phyloP scores from a whole-genome alignment of 2,113 vertebrate genomes.

The Gallinago undulata region DNA sequence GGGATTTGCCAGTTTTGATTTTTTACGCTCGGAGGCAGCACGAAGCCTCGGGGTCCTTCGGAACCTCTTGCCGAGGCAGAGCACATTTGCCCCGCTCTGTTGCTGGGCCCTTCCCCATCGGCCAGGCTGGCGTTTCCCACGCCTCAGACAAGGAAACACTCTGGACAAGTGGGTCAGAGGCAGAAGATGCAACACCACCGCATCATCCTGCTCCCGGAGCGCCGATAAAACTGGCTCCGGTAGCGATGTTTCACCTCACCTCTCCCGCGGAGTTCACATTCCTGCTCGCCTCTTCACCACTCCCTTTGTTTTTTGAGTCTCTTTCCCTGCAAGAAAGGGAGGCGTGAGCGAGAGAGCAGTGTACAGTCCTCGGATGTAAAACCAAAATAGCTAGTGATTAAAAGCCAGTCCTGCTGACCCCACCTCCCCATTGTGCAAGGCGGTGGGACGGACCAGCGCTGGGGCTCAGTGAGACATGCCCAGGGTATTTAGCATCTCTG shows the following conservation, averaged over 20 bases:
- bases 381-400: background rate
- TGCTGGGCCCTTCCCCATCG: background rate
- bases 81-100: background rate
- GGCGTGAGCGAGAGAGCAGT: background rate
- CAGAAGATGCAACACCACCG: rapidly evolving
- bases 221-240: background rate
- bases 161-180: background rate
- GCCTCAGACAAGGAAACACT: background rate
- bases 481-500: background rate
- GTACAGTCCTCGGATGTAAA: background rate
- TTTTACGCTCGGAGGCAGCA: background rate
- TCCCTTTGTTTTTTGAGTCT: conserved; percentile 16
- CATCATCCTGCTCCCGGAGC: background rate
- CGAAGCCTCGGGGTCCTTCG: background rate
- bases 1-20: background rate
- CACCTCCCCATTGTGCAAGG: background rate
- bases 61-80: background rate
- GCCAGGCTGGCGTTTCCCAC: background rate
- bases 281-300: background rate
- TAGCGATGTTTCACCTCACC: conserved; percentile 35
- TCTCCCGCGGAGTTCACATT: conserved; percentile 1
- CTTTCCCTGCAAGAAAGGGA: conserved; percentile 49
- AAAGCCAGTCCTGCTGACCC: background rate
- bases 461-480: background rate
- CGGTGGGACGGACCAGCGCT: background rate